A percentile compares a stretch with the other conserved stretches of the same genome.
Evolutionary conservation across 2,113 vertebrate species (phyloP).

Genomic region (Neolamprologus tretocephalus): DNA sequence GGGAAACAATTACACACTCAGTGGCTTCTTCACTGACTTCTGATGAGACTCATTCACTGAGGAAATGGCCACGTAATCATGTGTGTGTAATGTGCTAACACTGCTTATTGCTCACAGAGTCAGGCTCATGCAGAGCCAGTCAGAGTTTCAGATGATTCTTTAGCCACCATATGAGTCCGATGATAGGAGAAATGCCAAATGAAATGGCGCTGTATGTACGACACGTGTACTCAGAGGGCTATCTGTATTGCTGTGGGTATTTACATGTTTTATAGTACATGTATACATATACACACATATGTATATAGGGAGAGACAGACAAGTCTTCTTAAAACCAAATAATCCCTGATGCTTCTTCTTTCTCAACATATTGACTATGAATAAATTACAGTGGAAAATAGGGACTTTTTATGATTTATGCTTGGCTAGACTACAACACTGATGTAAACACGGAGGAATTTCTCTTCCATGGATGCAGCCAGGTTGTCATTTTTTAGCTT

Average conservation of each 20-base stretch:
- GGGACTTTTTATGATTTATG: constrained; percentile 22
- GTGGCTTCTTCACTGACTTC: constrained; percentile 70
- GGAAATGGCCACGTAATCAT: constrained; percentile 71
- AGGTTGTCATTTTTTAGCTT: background rate
- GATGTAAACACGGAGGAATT: background rate
- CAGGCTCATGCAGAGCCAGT: constrained; percentile 7
- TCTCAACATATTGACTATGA: background rate
- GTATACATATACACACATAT: background rate
- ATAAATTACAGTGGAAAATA: background rate
- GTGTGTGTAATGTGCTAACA: constrained; percentile 71
- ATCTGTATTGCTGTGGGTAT: background rate
- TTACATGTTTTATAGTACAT: background rate
- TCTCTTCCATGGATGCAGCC: background rate
- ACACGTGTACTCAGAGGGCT: background rate
- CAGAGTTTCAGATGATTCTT: constrained; percentile 17
- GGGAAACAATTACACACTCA: constrained; percentile 75
- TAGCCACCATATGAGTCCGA: constrained; percentile 10
- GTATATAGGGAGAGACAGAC: background rate
- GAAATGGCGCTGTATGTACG: background rate
- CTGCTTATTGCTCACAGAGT: constrained; percentile 71
- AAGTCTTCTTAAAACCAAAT: constrained; percentile 6
- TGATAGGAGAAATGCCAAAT: background rate
- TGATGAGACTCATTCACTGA: constrained; percentile 67
- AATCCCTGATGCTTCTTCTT: background rate
- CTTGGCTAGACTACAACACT: background rate